Conservation (phyloP, 1,140 invertebrate species). For the Drosophila dunni region DNA sequence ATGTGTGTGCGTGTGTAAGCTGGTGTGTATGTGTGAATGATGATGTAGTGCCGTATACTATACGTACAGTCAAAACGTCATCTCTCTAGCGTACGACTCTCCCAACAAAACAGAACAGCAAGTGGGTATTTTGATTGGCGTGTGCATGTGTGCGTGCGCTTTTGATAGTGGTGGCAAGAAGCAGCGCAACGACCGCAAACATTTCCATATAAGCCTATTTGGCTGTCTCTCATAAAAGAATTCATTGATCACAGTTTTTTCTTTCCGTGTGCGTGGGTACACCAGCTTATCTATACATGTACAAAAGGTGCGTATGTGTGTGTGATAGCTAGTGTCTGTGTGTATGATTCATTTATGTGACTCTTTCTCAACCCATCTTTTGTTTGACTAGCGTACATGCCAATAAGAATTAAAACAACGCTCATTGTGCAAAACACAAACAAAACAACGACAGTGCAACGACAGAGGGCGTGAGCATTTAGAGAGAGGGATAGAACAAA, state of each 20-base stretch:
- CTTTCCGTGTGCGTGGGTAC: neutral
- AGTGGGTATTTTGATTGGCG: constrained; percentile 73
- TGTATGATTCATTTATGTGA: constrained; percentile 58
- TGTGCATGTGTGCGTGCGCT: constrained; percentile 48
- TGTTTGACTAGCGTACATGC: constrained; percentile 56
- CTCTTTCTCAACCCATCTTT: constrained; percentile 39
- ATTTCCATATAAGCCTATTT: constrained; percentile 79
- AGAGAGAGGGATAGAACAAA: neutral
- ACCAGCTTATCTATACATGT: constrained; percentile 1
- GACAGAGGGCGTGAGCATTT: neutral
- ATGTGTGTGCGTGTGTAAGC: constrained; percentile 1
- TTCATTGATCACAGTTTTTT: constrained; percentile 64
- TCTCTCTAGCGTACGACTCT: constrained; percentile 37
- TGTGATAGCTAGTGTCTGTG: constrained; percentile 28
- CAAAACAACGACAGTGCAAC: constrained; percentile 41
- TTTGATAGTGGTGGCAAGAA: constrained; percentile 75
- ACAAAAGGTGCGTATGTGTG: constrained; percentile 5
- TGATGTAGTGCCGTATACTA: constrained; percentile 36
- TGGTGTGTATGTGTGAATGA: constrained; percentile 41
- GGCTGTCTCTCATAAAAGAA: constrained; percentile 54
- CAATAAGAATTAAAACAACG: constrained; percentile 70
- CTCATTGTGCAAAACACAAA: constrained; percentile 60
- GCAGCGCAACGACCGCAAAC: constrained; percentile 72
- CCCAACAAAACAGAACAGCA: constrained; percentile 62
- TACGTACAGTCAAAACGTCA: constrained; percentile 76